Evolutionary conservation across 2,797 vertebrate genomes (phyloP).

Genomic region (Anniella stebbinsi): DNA sequence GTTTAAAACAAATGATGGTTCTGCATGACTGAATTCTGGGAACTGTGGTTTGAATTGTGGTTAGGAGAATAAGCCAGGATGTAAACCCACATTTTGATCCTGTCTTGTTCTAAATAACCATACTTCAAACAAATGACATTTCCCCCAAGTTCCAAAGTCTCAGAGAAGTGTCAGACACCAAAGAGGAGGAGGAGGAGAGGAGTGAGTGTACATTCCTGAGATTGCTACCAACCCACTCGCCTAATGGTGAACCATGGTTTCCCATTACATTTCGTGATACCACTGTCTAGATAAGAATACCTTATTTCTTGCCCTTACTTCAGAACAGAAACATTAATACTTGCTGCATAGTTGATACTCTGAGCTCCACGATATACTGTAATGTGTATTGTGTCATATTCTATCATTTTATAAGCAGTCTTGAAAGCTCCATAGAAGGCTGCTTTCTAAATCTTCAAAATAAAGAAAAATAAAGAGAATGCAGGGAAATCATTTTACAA

Average conservation of each 20-base stretch:
- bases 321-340: background rate
- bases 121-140: background rate
- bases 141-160: background rate
- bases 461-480: background rate
- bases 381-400: background rate
- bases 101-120: background rate
- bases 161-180: too few relatives aligned
- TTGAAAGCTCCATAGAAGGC: background rate
- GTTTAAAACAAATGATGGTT: background rate
- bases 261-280: background rate
- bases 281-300: background rate
- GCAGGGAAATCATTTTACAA: conserved; percentile 26
- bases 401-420: background rate
- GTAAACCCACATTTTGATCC: background rate
- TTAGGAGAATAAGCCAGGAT: background rate
- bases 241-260: background rate
- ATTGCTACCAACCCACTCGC: background rate
- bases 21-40: background rate
- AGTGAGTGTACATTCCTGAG: background rate
- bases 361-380: background rate
- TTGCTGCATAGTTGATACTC: background rate
- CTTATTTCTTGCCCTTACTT: background rate
- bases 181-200: background rate
- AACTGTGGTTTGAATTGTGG: background rate
- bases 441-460: background rate